Evolutionary conservation across 2,888 invertebrate species (phyloP).

Genomic region (Dichetophora obliterata): DNA sequence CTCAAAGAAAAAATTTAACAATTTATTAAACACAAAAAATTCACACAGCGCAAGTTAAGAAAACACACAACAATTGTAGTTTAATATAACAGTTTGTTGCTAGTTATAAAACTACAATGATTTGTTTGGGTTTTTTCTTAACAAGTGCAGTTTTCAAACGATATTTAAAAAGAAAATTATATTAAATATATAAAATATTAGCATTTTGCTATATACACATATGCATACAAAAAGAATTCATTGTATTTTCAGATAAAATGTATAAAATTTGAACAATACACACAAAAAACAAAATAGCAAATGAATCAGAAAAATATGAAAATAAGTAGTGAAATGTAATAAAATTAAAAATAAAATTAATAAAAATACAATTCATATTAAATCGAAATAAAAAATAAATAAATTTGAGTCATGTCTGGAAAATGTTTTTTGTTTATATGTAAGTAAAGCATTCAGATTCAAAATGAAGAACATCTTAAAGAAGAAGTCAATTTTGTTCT

Average conservation of each 20-base stretch:
- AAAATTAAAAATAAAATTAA: constrained; percentile 1
- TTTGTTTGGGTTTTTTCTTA: too few species aligned
- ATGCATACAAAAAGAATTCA: background rate
- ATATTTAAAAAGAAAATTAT: too few species aligned
- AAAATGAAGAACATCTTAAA: background rate
- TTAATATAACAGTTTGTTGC: background rate
- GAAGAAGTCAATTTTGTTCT: background rate
- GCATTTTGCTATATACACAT: too few species aligned
- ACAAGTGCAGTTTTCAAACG: background rate
- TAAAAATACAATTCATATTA: background rate
- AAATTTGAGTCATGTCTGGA: background rate
- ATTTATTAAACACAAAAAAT: constrained; percentile 1
- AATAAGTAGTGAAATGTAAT: constrained; percentile 20
- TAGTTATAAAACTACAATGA: background rate
- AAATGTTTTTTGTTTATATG: background rate
- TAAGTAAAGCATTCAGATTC: too few species aligned
- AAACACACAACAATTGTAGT: background rate
- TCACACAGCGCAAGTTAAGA: background rate
- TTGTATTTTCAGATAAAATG: constrained; percentile 21
- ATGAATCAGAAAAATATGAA: background rate
- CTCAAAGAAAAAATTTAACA: background rate
- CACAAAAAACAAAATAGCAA: background rate
- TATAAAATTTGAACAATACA: constrained; percentile 7
- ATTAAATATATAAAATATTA: too few species aligned
- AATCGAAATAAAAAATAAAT: constrained; percentile 7